Conservation (phyloP, 2,888 invertebrate species). For the Ceraclea dissimilis region DNA sequence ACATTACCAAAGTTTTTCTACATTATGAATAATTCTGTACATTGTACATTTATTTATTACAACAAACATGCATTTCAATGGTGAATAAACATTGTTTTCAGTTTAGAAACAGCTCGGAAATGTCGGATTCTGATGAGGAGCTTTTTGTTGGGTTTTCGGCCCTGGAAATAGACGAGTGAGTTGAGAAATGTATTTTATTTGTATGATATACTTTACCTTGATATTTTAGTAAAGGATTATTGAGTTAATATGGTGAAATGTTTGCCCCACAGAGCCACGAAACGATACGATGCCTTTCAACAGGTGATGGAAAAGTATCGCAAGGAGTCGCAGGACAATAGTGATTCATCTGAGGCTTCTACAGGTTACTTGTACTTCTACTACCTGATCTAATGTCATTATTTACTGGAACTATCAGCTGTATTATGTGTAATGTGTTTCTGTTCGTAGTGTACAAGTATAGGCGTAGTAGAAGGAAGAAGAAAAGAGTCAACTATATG, state of each 20-base stretch:
- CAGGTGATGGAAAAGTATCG: not conserved
- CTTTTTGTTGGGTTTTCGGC: conserved; percentile 6
- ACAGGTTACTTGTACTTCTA: not conserved
- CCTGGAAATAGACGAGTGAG: conserved; percentile 9
- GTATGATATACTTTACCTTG: no score
- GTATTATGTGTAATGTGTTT: not conserved
- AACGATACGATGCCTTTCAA: not conserved
- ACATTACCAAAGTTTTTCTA: no score
- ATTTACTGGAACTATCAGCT: not conserved
- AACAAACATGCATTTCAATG: no score
- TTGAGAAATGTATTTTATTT: not conserved
- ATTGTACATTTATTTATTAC: no score
- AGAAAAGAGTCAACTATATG: conserved; percentile 5
- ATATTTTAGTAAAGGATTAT: no score
- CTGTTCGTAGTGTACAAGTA: conserved; percentile 4
- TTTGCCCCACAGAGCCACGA: not conserved
- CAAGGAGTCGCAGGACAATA: not conserved
- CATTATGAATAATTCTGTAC: no score
- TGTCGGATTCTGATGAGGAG: not conserved
- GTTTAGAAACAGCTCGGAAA: no score
- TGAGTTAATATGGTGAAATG: no score
- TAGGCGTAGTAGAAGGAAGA: conserved; percentile 1
- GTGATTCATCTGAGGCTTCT: not conserved
- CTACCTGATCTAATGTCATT: not conserved
- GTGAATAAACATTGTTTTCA: no score